phyloP scores from a whole-genome alignment of 2,888 invertebrate genomes.

The Xanthia togata region DNA sequence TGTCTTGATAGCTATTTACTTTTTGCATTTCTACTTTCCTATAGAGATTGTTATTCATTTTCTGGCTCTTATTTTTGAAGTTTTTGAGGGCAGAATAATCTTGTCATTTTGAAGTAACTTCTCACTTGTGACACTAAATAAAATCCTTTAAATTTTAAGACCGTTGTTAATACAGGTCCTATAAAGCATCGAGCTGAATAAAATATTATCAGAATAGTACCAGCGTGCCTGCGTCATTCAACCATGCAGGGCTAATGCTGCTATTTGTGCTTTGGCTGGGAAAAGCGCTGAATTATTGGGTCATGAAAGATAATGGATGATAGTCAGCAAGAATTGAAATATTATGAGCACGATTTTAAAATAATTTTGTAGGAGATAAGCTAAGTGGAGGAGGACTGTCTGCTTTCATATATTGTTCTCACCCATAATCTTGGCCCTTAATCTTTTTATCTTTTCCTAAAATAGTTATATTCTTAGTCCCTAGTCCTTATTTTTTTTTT shows the following conservation, averaged over 20 bases:
- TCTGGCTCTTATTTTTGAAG: neutral
- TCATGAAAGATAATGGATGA: conserved; percentile 28
- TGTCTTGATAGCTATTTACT: neutral
- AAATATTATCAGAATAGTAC: conserved; percentile 54
- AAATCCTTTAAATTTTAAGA: neutral
- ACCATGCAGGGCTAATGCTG: conserved; percentile 34
- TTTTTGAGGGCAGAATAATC: neutral
- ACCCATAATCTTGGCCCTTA: too few species aligned
- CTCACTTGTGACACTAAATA: neutral
- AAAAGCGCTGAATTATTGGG: conserved; percentile 40
- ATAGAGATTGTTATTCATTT: too few species aligned
- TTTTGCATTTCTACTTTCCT: neutral
- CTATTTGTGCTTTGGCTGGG: conserved; percentile 7
- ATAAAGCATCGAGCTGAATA: neutral
- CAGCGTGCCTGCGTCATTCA: conserved; percentile 41
- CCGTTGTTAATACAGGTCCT: neutral
- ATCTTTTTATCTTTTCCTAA: too few species aligned
- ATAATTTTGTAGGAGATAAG: conserved; percentile 1
- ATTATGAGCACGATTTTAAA: conserved; percentile 11
- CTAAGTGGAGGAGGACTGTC: too few species aligned
- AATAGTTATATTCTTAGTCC: too few species aligned
- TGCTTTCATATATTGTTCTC: neutral
- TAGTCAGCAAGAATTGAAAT: conserved; percentile 35
- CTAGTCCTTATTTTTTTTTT: too few species aligned
- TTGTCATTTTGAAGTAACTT: neutral